phyloP scores from a whole-genome alignment of 2,113 vertebrate species.

The Mus musculus region DNA sequence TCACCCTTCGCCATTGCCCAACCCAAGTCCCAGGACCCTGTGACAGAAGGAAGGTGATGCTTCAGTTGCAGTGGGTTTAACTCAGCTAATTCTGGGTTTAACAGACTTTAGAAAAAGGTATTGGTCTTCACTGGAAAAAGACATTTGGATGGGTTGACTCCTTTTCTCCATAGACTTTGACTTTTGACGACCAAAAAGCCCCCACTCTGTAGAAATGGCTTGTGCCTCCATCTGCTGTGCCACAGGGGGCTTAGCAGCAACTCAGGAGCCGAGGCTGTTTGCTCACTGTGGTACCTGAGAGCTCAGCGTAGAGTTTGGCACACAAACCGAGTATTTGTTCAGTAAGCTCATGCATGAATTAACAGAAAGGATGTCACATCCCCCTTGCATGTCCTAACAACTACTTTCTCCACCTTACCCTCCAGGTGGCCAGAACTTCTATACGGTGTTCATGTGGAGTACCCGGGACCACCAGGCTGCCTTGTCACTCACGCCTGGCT shows the following conservation, averaged over 20 bases:
- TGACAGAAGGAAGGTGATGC: background rate
- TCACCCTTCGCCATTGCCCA: background rate
- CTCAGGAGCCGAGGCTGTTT: background rate
- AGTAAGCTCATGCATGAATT: background rate
- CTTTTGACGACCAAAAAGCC: background rate
- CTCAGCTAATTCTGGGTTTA: background rate
- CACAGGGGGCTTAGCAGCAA: accelerated
- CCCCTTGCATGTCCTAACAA: background rate
- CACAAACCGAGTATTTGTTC: background rate
- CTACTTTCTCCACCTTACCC: background rate
- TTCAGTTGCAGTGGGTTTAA: no score
- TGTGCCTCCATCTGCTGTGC: background rate
- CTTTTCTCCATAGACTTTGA: background rate
- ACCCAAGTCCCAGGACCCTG: background rate
- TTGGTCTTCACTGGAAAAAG: background rate
- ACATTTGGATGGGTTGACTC: background rate
- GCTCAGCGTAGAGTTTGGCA: background rate
- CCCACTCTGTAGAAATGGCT: background rate
- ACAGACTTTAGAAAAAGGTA: background rate
- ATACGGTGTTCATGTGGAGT: accelerated
- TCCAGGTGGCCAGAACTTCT: background rate
- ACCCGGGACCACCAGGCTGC: background rate
- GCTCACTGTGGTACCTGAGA: background rate
- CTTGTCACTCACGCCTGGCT: background rate
- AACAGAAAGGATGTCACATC: background rate